phyloP scores from a whole-genome alignment of 2,113 vertebrate genomes.

The Vanacampus margaritifer region DNA sequence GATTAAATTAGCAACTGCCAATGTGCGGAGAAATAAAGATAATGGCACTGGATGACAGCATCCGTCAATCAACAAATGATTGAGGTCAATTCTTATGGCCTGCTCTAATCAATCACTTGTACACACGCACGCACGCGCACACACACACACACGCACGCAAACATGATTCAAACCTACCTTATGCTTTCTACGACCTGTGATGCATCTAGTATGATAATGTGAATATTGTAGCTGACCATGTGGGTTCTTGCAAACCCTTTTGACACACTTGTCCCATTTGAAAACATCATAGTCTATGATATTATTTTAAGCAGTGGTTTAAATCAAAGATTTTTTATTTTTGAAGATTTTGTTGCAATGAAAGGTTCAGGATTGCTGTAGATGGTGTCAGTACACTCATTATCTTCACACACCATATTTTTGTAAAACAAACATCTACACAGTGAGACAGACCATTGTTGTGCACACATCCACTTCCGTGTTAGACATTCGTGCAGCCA shows the following conservation, averaged over 20 bases:
- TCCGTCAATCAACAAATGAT: slow-evolving; percentile 60
- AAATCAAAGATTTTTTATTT: slow-evolving; percentile 4
- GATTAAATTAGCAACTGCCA: slow-evolving; percentile 71
- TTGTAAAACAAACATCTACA: slow-evolving; percentile 40
- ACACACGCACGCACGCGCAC: neutral
- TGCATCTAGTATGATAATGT: slow-evolving; percentile 2
- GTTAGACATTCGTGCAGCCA: slow-evolving; percentile 18
- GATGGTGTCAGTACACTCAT: slow-evolving; percentile 36
- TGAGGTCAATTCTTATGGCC: slow-evolving; percentile 31
- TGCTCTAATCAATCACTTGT: neutral
- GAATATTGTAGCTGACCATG: neutral
- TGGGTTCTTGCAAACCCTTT: neutral
- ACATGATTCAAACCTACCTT: slow-evolving; percentile 8
- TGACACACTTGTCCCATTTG: slow-evolving; percentile 6
- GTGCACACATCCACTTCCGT: slow-evolving; percentile 11
- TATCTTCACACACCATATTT: slow-evolving; percentile 37
- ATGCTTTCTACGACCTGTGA: slow-evolving; percentile 1
- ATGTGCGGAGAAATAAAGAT: slow-evolving; percentile 62
- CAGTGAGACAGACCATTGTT: slow-evolving; percentile 27
- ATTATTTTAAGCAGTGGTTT: slow-evolving; percentile 24
- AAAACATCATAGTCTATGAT: slow-evolving; percentile 12
- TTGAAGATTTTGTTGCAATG: slow-evolving; percentile 19
- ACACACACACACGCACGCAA: neutral
- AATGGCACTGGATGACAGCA: slow-evolving; percentile 70
- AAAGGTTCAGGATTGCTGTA: slow-evolving; percentile 24